phyloP scores from a whole-genome alignment of 2,888 invertebrate species.

The Priocnemis perturbator region DNA sequence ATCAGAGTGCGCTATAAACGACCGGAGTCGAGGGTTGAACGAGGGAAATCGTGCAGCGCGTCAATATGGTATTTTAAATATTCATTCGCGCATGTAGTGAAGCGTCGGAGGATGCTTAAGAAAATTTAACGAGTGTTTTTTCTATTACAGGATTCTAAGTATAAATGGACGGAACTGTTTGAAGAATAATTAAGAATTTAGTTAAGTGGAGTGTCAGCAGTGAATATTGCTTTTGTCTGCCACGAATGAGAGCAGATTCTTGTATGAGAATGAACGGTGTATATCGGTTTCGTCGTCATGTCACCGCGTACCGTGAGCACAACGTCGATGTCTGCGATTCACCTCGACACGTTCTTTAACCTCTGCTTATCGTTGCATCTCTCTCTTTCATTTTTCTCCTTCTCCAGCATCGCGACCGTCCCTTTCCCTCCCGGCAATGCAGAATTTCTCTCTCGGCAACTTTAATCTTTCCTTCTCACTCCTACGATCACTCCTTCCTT shows the following conservation, averaged over 20 bases:
- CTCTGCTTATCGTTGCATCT: conserved; percentile 20
- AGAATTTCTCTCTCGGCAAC: neutral
- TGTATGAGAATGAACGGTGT: too few species aligned
- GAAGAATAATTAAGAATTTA: neutral
- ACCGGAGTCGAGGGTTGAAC: conserved; percentile 42
- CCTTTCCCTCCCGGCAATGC: neutral
- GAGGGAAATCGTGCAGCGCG: conserved; percentile 44
- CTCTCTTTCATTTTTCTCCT: conserved; percentile 10
- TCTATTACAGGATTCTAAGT: neutral
- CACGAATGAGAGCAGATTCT: too few species aligned
- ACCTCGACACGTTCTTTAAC: conserved; percentile 38
- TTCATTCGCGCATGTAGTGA: conserved; percentile 45
- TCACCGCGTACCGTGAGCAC: conserved; percentile 8
- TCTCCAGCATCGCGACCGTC: neutral
- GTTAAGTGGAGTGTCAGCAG: neutral
- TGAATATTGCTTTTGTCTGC: too few species aligned
- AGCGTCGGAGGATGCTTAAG: too few species aligned
- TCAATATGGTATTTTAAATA: conserved; percentile 62
- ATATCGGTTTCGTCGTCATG: conserved; percentile 9
- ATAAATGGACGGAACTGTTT: neutral
- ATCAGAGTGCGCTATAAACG: conserved; percentile 60
- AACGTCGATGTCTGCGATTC: conserved; percentile 25
- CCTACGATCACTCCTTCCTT: too few species aligned
- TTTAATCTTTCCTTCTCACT: too few species aligned
- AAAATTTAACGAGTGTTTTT: neutral